Percentiles rank a stretch among this genome's conserved stretches.
These are phyloP conservation scores for Phrynocephalus guinanensis DNA, from an alignment of 2,797 vertebrate genomes.

Conservation along the genomic window DNA sequence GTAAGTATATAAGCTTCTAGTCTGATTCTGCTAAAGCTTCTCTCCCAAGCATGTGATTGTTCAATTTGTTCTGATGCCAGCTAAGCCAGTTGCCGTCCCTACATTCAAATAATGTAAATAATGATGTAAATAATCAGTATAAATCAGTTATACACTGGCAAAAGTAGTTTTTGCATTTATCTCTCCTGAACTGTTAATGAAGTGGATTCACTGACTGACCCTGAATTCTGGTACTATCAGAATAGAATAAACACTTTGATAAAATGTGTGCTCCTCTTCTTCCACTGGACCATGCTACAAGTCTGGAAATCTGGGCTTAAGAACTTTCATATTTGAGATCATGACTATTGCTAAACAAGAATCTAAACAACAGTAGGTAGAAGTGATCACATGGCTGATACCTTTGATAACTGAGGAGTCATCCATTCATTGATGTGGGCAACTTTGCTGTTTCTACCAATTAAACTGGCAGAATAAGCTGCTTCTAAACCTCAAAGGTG, in stretches of 20 bases:
- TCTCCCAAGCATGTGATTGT: background rate
- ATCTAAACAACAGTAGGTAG: background rate
- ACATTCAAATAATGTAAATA: background rate
- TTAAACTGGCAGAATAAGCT: constrained; percentile 46
- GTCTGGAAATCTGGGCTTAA: background rate
- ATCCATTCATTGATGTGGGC: constrained; percentile 39
- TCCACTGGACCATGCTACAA: background rate
- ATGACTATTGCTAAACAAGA: background rate
- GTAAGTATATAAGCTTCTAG: too few species aligned
- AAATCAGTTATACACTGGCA: background rate
- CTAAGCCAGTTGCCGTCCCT: background rate
- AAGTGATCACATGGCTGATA: background rate
- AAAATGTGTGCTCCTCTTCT: background rate
- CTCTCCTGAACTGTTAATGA: background rate
- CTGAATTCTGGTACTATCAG: background rate
- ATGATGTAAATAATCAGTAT: background rate
- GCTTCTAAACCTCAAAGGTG: background rate
- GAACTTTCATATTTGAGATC: background rate
- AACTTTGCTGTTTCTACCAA: constrained; percentile 47
- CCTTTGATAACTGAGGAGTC: constrained; percentile 43
- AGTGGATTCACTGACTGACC: background rate
- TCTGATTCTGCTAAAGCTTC: too few species aligned
- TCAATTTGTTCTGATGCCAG: background rate
- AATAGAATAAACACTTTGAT: background rate
- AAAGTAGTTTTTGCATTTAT: background rate